A percentile compares a stretch with the other conserved stretches of the same genome.
phyloP scores from a whole-genome alignment of 2,113 vertebrate genomes.

The rat (Rattus norvegicus) region DNA sequence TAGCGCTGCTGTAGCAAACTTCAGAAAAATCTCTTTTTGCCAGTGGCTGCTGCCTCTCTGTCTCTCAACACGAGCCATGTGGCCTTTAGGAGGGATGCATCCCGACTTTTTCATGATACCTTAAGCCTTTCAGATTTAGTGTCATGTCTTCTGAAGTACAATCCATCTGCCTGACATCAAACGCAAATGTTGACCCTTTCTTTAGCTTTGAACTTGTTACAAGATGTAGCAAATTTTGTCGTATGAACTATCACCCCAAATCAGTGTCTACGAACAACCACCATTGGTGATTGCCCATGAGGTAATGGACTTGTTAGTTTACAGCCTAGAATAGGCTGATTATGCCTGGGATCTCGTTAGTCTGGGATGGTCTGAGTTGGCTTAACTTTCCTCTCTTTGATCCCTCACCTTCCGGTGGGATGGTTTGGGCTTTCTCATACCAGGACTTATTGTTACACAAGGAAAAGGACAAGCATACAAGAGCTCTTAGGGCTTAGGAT shows the following conservation, averaged over 20 bases:
- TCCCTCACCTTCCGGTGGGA: not conserved
- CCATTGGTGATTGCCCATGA: not conserved
- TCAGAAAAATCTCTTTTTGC: not conserved
- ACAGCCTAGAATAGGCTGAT: not conserved
- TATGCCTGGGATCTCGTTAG: not conserved
- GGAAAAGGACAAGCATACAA: not conserved
- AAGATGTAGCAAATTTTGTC: not conserved
- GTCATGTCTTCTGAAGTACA: not conserved
- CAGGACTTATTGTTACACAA: not conserved
- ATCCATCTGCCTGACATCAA: not conserved
- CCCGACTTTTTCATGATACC: not conserved
- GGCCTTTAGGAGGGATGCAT: not conserved
- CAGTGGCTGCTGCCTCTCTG: not conserved
- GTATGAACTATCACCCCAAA: not conserved
- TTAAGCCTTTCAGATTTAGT: not conserved
- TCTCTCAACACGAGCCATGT: not conserved
- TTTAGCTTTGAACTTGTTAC: not conserved
- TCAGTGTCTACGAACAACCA: not conserved
- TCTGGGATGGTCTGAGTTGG: not conserved
- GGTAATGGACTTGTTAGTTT: not conserved
- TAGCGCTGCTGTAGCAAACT: accelerated
- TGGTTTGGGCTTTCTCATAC: not conserved
- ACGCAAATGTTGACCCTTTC: not conserved
- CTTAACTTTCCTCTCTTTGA: not conserved
- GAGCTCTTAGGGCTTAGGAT: not conserved